A percentile compares a stretch with the other conserved stretches of the same genome.
phyloP scores from a whole-genome alignment of 2,888 invertebrate species.

The Tipula helvola region DNA sequence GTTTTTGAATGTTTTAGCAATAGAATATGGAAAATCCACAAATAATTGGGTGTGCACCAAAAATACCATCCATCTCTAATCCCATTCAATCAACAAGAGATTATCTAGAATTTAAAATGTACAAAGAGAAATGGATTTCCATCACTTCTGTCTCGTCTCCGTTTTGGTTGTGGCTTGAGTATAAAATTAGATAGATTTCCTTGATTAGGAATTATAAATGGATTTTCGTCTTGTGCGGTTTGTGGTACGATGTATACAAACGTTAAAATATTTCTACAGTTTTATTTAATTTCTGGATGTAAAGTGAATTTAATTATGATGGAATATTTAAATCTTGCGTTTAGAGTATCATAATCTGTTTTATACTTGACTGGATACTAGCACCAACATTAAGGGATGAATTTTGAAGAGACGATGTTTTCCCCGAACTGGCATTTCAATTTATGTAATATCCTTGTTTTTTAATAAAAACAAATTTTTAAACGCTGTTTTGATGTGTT shows the following conservation, averaged over 20 bases:
- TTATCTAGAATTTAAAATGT: background rate
- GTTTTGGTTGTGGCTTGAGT: background rate
- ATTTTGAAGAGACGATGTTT: too few relatives aligned
- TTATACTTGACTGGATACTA: too few relatives aligned
- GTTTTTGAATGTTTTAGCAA: background rate
- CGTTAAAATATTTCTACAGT: background rate
- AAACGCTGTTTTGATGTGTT: too few relatives aligned
- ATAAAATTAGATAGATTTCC: background rate
- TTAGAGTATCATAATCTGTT: background rate
- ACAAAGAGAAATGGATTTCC: background rate
- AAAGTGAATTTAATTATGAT: background rate
- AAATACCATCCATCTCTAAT: background rate
- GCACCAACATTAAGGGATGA: too few relatives aligned
- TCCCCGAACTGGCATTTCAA: too few relatives aligned
- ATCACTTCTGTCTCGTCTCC: background rate
- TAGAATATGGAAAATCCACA: background rate
- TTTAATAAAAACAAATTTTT: too few relatives aligned
- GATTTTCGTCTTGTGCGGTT: background rate
- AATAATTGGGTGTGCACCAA: background rate
- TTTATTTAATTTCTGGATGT: background rate
- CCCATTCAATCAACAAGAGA: background rate
- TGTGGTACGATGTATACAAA: background rate
- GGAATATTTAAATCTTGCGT: background rate
- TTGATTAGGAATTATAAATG: background rate
- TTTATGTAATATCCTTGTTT: too few relatives aligned